Conservation (phyloP, 2,888 invertebrate species). For the Candidula unifasciata region DNA sequence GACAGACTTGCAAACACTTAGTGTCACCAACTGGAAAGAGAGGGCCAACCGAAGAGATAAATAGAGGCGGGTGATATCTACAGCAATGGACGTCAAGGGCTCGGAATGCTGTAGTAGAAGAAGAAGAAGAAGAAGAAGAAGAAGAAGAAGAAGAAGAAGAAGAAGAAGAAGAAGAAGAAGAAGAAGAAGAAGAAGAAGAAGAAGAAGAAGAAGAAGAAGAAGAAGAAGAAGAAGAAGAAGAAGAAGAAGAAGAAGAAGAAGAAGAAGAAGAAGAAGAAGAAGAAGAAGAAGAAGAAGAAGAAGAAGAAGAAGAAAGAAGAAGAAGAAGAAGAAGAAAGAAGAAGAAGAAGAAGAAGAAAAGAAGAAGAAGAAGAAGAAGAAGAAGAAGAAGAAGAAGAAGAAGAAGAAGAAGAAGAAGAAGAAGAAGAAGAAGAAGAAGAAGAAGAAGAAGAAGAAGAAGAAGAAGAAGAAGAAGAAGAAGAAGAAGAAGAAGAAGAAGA, state of each 20-base stretch:
- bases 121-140: conserved; percentile 33
- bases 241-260: background rate
- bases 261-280: too few species aligned
- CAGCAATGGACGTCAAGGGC: too few species aligned
- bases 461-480: background rate
- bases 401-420: background rate
- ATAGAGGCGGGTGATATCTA: too few species aligned
- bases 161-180: background rate
- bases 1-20: too few species aligned
- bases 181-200: background rate
- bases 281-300: too few species aligned
- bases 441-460: background rate
- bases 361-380: too few species aligned
- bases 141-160: background rate
- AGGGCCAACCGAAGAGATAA: too few species aligned
- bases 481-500: background rate
- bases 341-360: too few species aligned
- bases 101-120: background rate
- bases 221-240: background rate
- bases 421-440: background rate
- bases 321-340: background rate
- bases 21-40: too few species aligned
- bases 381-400: too few species aligned
- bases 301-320: background rate
- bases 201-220: background rate